Conservation (phyloP, 2,797 vertebrate species). For the Notoglanidium macrostoma region DNA sequence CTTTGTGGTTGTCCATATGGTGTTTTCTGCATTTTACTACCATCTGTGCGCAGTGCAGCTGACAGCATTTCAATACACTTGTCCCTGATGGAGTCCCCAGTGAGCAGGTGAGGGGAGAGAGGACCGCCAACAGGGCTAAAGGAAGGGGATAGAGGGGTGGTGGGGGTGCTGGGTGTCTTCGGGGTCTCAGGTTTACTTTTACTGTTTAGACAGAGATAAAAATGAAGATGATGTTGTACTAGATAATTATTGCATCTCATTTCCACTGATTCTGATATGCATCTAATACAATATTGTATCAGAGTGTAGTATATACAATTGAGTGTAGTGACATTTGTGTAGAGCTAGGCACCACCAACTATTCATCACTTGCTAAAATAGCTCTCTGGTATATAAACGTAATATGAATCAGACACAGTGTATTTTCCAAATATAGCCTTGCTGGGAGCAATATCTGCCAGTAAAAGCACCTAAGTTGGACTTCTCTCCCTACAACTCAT, state of each 20-base stretch:
- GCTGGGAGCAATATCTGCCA: not conserved
- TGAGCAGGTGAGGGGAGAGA: slow-evolving; percentile 82
- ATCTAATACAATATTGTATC: not conserved
- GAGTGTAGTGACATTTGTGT: not conserved
- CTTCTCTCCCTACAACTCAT: not conserved
- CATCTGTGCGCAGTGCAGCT: slow-evolving; percentile 84
- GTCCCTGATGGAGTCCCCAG: slow-evolving; percentile 88
- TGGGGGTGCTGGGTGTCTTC: slow-evolving; percentile 82
- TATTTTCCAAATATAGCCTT: not conserved
- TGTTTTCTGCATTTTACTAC: slow-evolving; percentile 69
- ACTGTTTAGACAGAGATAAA: slow-evolving; percentile 64
- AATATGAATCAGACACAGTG: not conserved
- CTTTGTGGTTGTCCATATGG: not conserved
- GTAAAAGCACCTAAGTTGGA: not conserved
- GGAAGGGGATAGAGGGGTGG: slow-evolving; percentile 80
- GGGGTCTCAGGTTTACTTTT: slow-evolving; percentile 77
- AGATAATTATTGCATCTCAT: not conserved
- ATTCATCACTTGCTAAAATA: slow-evolving; percentile 2
- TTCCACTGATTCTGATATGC: not conserved
- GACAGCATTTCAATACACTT: slow-evolving; percentile 95
- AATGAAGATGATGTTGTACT: not conserved
- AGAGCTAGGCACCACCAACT: not conserved
- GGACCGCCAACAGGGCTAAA: slow-evolving; percentile 74
- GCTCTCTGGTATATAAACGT: not conserved
- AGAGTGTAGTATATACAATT: too few relatives aligned